These are phyloP conservation scores for Saxidomus purpurata DNA, from an alignment of 1,140 invertebrate species.

Conservation along the genomic window DNA sequence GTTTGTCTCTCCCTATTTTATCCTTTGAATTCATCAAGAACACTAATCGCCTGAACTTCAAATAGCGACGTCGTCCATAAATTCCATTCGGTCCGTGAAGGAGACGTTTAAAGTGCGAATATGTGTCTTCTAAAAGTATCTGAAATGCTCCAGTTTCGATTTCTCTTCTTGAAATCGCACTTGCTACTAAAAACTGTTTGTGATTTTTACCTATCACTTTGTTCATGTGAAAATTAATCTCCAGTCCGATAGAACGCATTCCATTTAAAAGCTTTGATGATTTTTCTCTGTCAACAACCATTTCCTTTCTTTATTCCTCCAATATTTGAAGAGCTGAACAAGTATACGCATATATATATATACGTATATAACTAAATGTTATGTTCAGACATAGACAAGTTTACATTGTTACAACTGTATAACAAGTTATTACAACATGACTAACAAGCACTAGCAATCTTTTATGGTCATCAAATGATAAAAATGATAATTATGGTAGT, in stretches of 20 bases:
- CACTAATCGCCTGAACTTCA: neutral
- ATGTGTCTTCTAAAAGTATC: neutral
- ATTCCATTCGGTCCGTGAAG: neutral
- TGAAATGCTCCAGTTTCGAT: neutral
- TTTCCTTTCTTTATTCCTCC: neutral
- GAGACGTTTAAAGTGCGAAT: neutral
- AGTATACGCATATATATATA: no score
- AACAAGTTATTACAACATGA: no score
- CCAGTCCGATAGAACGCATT: neutral
- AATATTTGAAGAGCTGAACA: no score
- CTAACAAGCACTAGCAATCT: no score
- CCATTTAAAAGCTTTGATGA: neutral
- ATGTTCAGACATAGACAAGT: no score
- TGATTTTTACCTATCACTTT: neutral
- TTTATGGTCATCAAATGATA: no score
- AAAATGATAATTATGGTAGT: no score
- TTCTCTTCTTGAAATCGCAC: neutral
- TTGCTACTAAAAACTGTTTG: constrained; percentile 8
- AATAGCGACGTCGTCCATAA: neutral
- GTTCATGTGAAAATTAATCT: neutral
- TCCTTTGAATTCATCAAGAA: constrained; percentile 19
- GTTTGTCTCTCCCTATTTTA: neutral
- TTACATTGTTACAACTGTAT: no score
- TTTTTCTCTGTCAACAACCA: neutral
- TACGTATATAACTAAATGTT: no score